Base-by-base conservation (phyloP, 2,113 vertebrate genomes). In the Cyanistes caeruleus region DNA sequence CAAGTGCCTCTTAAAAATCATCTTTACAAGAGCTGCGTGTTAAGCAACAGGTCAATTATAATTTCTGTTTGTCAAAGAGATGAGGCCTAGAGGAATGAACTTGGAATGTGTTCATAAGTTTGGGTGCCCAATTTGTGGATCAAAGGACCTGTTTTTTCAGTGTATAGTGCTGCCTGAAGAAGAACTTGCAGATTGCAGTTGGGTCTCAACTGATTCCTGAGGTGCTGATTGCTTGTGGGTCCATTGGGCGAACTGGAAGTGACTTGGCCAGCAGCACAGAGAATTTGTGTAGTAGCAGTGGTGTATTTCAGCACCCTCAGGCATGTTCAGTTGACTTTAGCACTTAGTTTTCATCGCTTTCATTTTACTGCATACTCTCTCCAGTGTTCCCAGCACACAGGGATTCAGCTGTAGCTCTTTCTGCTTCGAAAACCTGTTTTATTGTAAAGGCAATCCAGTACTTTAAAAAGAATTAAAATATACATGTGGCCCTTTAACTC, bases 381-480 rank as follows among this genome's bases (percentile, higher is more conserved):
- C 41, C 51, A n/a, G 43, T 20, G 67, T 84, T 88, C 69, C 6
- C 39, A 43, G 30, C n/a, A 12, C 0, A 1, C 1, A 74, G 30
- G 46, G 46, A 10, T 89, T n/a, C 25, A 58, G 48, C 69, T 75
- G 31, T 51, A 25, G 41, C 53, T 69, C 56, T 28, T 68, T n/a
- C 88, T 51, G 3, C 13, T 81, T 58, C 14, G 13, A 30, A 81
- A 44, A 13, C 52, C 68, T 87, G 18, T 41, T 77, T 67, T 70
- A 39, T 74, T 68, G 67, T 86, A 59, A 73, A 51, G 64, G 63
- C 43, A 88, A 20, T 67, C 35, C 44, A 37, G 1, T 63, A 28
- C 41, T 91, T 74, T 43, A 48, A 52, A 70, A 82, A 63, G 39
- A 89, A 87, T 87, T 63, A 93, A 91, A 93, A 84, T 84, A 46